Conservation (phyloP, 92 coral and sea anemone species). For the Umimayanthus kanabou region DNA sequence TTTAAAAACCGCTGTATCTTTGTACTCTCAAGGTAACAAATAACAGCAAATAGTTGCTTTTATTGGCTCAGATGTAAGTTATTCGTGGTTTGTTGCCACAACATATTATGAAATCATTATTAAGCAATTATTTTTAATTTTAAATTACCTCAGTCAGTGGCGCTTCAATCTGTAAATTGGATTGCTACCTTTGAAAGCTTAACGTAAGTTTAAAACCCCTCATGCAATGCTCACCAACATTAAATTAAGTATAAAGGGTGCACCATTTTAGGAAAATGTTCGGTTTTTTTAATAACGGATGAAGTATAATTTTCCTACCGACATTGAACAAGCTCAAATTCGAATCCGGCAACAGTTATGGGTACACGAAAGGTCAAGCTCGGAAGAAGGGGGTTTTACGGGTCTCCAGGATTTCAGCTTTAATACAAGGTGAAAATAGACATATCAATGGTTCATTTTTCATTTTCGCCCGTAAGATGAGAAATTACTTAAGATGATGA, state of each 20-base stretch:
- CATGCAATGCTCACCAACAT: background rate
- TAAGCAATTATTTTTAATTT: too few relatives aligned
- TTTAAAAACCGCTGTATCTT: too few relatives aligned
- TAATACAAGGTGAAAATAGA: conserved; percentile 1
- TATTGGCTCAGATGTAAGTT: too few relatives aligned
- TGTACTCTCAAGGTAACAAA: too few relatives aligned
- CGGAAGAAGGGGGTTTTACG: background rate
- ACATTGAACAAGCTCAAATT: background rate
- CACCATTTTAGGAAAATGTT: background rate
- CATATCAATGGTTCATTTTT: conserved; percentile 18
- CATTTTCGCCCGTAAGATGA: conserved; percentile 19
- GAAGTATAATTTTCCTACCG: background rate
- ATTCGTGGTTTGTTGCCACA: background rate
- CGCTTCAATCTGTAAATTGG: background rate
- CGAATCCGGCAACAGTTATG: background rate
- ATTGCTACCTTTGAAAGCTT: background rate
- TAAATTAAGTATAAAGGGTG: too few relatives aligned
- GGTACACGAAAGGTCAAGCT: background rate
- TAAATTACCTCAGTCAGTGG: background rate
- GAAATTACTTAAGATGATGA: conserved; percentile 15
- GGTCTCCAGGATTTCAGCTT: background rate
- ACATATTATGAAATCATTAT: too few relatives aligned
- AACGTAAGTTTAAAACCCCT: background rate
- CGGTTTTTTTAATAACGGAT: background rate
- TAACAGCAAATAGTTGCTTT: too few relatives aligned